Base-by-base conservation (phyloP, 2,888 invertebrate species). In the Dendrolimus houi region DNA sequence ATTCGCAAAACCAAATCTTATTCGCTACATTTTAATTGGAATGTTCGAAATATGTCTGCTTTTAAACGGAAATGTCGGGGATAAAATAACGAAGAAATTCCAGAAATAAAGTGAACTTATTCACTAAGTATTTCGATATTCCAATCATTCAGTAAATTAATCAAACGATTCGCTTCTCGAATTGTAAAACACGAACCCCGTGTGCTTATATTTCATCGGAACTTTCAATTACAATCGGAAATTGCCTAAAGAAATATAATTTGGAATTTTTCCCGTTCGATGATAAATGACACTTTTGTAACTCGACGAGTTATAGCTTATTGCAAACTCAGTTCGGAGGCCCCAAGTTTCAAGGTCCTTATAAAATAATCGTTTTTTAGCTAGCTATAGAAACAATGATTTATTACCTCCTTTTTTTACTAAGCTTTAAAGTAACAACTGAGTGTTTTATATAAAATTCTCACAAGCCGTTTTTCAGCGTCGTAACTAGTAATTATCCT, bases 201-300 rank as follows among this genome's bases (percentile, higher is more conserved):
- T 13, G 47, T 56, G 62, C 62, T 62, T 61, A 68, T 67, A 72
- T 71, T 75, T 71, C 64, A 71, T 62, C 58, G 59, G 47, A 62
- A 69, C 62, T 68, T 72, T 70, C 71, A 74, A 74, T 77, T 72
- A 74, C 70, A 73, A 70, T 72, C 68, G 66, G 65, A 71, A 74
- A 75, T 70, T 67, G 70, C 62, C 65, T 62, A 57, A 67, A 75
- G 68, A 71, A 75, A 75, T 69, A 71, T 75, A 75, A 76, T 74
- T 75, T 71, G 66, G 66, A 69, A 62, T 72, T 73, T 76, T 76
- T 74, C 67, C 64, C 63, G 60, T 47, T 47, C 60, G 64, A 63
- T 64, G 69, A 74, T 73, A 70, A 74, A 77, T 77, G 73, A 74
- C 70, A 71, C 74, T 75, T 73, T 72, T 65, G 62, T 63, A 70